These are phyloP conservation scores for Triops cancriformis DNA, from an alignment of 1,140 invertebrate genomes.

Conservation along the genomic window DNA sequence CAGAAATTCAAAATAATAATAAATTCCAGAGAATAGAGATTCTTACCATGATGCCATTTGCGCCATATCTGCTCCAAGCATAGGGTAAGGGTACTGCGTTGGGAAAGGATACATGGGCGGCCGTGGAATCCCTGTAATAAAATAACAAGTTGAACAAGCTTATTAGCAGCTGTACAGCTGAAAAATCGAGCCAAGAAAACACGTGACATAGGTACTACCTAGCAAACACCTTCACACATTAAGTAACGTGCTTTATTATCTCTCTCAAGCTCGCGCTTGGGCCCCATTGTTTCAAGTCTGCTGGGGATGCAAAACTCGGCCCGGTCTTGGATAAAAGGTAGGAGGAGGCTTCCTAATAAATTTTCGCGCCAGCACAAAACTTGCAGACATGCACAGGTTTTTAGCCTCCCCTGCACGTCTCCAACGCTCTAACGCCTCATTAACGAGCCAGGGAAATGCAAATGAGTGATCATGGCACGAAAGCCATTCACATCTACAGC, in stretches of 20 bases:
- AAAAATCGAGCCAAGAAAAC: neutral
- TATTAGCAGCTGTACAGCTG: neutral
- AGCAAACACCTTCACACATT: neutral
- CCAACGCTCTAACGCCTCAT: neutral
- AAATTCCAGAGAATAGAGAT: neutral
- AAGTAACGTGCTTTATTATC: neutral
- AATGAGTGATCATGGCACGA: constrained; percentile 8
- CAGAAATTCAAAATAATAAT: neutral
- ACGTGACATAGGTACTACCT: neutral
- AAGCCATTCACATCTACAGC: neutral
- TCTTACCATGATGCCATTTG: constrained; percentile 90
- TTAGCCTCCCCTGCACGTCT: neutral
- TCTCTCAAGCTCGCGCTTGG: neutral
- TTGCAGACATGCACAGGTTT: neutral
- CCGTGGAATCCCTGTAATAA: constrained; percentile 68
- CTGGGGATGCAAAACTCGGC: neutral
- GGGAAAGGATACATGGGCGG: constrained; percentile 85
- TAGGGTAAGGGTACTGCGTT: constrained; percentile 84
- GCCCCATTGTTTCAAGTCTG: neutral
- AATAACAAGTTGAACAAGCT: constrained; percentile 24
- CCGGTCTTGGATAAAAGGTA: neutral
- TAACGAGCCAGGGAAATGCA: constrained; percentile 10
- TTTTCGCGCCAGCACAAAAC: neutral
- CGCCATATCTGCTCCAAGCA: constrained; percentile 88
- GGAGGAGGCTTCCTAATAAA: neutral